Percentiles rank a stretch among this genome's conserved stretches.
Evolutionary conservation across 2,888 invertebrate genomes (phyloP).

Genomic region (Ochropleura plecta): DNA sequence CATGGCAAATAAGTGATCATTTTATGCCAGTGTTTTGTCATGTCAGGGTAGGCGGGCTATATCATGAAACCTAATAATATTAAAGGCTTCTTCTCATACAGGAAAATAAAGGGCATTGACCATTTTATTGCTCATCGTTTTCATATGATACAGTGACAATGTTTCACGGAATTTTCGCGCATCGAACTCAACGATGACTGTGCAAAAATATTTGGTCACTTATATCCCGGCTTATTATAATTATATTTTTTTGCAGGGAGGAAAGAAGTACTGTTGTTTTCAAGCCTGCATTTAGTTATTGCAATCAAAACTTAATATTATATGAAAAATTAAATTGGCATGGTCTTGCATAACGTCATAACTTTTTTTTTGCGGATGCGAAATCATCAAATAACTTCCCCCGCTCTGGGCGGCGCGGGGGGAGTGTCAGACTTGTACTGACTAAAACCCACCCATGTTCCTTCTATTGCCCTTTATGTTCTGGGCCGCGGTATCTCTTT

Average conservation of each 20-base stretch:
- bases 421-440: too few species aligned
- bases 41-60: not conserved
- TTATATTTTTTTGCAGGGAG: not conserved
- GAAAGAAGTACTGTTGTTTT: not conserved
- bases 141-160: not conserved
- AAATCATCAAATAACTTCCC: too few species aligned
- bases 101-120: slow-evolving; percentile 1
- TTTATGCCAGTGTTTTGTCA: not conserved
- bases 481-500: too few species aligned
- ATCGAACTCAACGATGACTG: not conserved
- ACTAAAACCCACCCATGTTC: too few species aligned
- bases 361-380: too few species aligned
- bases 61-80: slow-evolving; percentile 1
- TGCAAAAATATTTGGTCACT: not conserved
- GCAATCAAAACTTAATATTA: not conserved
- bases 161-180: not conserved
- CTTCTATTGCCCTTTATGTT: too few species aligned
- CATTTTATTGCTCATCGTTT: not conserved
- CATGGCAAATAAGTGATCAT: slow-evolving; percentile 21
- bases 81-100: not conserved
- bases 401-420: too few species aligned
- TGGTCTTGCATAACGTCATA: not conserved
- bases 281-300: not conserved
- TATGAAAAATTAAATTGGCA: not conserved
- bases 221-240: not conserved